Conservation (phyloP, 2,797 vertebrate genomes). For the Hipposideros larvatus region DNA sequence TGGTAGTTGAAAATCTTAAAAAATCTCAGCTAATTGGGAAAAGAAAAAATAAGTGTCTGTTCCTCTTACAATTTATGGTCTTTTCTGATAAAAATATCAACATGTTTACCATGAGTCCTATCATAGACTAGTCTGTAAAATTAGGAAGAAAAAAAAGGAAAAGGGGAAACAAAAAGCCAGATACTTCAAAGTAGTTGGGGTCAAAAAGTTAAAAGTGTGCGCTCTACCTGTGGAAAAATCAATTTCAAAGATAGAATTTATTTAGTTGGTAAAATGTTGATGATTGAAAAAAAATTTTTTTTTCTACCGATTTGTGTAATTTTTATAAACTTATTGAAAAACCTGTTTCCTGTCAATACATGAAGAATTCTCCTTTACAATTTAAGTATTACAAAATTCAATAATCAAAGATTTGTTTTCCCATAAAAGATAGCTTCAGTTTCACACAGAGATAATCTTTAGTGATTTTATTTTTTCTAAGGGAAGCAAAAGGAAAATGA, state of each 20-base stretch:
- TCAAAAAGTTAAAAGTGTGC: not conserved
- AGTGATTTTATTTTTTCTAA: constrained; percentile 1
- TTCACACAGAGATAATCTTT: not conserved
- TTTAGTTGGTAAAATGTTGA: not conserved
- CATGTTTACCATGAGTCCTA: not conserved
- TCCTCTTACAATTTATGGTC: not conserved
- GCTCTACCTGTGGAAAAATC: not conserved
- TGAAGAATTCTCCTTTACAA: not conserved
- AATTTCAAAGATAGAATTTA: not conserved
- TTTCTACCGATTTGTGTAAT: not conserved
- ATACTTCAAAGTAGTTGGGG: not conserved
- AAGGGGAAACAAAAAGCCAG: fast-evolving
- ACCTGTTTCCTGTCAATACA: not conserved
- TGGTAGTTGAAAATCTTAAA: constrained; percentile 48
- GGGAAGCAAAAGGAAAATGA: not conserved
- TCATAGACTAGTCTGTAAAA: not conserved
- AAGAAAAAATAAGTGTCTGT: not conserved
- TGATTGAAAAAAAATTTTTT: not conserved
- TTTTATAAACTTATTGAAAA: constrained; percentile 35
- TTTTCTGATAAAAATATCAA: not conserved
- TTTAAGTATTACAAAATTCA: not conserved
- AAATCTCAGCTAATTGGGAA: constrained; percentile 45
- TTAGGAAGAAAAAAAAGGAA: not conserved
- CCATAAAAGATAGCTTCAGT: not conserved
- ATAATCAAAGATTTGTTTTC: not conserved